A percentile compares a stretch with the other conserved stretches of the same genome.
These are phyloP conservation scores for Lonchura striata DNA, from an alignment of 2,113 vertebrate genomes.

Conservation along the genomic window DNA sequence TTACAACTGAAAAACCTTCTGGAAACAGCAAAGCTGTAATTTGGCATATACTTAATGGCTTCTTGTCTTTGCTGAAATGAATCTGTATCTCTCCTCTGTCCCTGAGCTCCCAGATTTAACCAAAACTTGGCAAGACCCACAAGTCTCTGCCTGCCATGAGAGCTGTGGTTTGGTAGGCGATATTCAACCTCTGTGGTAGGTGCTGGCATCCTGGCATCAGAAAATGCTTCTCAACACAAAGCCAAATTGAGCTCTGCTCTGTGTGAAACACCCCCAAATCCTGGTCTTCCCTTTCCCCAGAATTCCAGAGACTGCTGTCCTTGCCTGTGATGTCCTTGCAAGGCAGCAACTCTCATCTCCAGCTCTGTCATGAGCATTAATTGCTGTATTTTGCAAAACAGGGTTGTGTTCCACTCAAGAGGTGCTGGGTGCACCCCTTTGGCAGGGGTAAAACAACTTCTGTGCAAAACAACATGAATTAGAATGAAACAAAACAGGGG, in stretches of 20 bases:
- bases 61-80: background rate
- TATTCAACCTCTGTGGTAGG: background rate
- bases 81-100: background rate
- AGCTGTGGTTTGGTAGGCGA: background rate
- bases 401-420: background rate
- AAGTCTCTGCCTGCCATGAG: background rate
- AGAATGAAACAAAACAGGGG: background rate
- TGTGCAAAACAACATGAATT: background rate
- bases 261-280: background rate
- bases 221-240: background rate
- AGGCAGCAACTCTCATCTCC: background rate
- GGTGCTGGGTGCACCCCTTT: background rate
- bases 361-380: rapidly evolving
- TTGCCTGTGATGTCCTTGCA: background rate
- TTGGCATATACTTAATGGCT: background rate
- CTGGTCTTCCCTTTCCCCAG: background rate
- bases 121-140: background rate
- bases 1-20: background rate
- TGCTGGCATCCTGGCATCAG: background rate
- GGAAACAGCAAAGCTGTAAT: background rate
- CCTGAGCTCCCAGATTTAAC: background rate
- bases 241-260: background rate
- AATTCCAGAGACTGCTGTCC: background rate
- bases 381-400: background rate
- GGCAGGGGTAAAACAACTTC: background rate